These are phyloP conservation scores for Megamerina dolium DNA, from an alignment of 2,888 invertebrate species.

Conservation along the genomic window DNA sequence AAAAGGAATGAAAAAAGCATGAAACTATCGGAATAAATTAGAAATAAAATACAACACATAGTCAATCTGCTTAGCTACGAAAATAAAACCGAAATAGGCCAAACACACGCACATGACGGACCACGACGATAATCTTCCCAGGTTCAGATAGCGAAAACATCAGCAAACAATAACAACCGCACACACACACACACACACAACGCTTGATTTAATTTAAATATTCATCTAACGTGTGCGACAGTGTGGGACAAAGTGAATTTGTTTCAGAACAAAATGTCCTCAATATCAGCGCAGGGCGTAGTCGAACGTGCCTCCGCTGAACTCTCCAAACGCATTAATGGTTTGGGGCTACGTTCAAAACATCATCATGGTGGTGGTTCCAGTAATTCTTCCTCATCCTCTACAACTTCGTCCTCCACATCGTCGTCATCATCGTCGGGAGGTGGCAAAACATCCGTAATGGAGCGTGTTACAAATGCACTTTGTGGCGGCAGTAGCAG, in stretches of 20 bases:
- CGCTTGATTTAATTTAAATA: no score
- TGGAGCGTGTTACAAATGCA: slow-evolving; percentile 82
- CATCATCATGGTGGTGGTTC: slow-evolving; percentile 50
- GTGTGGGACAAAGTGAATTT: slow-evolving; percentile 36
- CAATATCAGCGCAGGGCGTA: slow-evolving; percentile 82
- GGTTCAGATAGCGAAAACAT: no score
- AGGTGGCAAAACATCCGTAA: slow-evolving; percentile 63
- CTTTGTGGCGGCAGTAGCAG: slow-evolving; percentile 65
- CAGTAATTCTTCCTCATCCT: slow-evolving; percentile 18
- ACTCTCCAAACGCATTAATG: slow-evolving; percentile 81
- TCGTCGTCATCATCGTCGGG: slow-evolving; percentile 19
- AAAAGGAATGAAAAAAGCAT: neutral
- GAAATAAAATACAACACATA: no score
- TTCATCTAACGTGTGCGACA: no score
- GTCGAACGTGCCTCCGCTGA: slow-evolving; percentile 89
- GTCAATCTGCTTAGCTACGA: no score
- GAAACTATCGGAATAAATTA: no score
- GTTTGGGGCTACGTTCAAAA: slow-evolving; percentile 62
- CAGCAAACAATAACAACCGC: no score
- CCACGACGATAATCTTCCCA: no score
- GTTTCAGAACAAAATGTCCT: slow-evolving; percentile 59
- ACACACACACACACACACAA: neutral
- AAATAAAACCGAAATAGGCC: no score
- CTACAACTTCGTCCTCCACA: slow-evolving; percentile 24
- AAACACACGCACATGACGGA: neutral